Conservation (phyloP, 2,113 vertebrate genomes). For the Girardinichthys multiradiatus region DNA sequence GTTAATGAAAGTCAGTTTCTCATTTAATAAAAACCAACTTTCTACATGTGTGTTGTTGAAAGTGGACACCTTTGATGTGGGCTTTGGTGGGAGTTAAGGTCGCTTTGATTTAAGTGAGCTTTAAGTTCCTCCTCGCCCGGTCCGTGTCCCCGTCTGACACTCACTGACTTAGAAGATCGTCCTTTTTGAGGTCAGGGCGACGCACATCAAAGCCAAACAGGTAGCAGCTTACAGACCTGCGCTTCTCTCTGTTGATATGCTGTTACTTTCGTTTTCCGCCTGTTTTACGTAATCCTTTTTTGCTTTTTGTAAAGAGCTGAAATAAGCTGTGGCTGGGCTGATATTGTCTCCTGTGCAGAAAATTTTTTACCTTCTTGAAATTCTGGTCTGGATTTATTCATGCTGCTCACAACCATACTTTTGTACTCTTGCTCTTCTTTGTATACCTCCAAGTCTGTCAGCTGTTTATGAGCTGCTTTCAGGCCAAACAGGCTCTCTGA, state of each 20-base stretch:
- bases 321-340: too few species aligned
- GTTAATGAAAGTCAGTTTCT: conserved; percentile 7
- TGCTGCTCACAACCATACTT: too few species aligned
- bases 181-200: conserved; percentile 38
- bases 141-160: conserved; percentile 30
- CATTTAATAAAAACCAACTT: conserved; percentile 23
- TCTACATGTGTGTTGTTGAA: conserved; percentile 11
- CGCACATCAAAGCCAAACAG: conserved; percentile 54
- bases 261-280: not conserved
- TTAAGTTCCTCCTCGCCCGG: conserved; percentile 46
- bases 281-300: not conserved
- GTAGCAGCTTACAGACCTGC: conserved; percentile 26
- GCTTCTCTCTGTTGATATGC: conserved; percentile 12
- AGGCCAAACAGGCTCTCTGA: not conserved
- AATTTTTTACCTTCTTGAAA: not conserved
- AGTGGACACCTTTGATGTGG: conserved; percentile 48
- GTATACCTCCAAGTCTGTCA: not conserved
- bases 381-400: not conserved
- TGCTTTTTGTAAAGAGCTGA: not conserved
- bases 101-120: conserved; percentile 37
- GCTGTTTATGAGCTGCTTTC: not conserved
- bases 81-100: conserved; percentile 29
- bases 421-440: not conserved
- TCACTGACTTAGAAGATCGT: conserved; percentile 9
- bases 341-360: not conserved